Percentiles rank a stretch among this genome's conserved stretches.
Conservation (phyloP, 1,140 invertebrate species). For the Holotrichia oblita region DNA sequence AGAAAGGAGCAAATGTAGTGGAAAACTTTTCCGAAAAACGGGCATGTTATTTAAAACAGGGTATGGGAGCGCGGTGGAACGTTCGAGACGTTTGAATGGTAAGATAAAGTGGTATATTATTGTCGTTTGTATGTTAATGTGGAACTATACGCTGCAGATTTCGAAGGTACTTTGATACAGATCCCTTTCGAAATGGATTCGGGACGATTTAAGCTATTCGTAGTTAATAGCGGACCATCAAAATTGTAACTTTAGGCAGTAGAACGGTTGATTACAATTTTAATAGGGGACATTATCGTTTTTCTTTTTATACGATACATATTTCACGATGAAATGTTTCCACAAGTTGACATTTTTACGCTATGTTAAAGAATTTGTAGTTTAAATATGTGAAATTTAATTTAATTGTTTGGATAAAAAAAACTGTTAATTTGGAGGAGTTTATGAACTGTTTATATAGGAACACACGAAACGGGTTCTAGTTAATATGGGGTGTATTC, state of each 20-base stretch:
- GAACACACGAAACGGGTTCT: too few relatives aligned
- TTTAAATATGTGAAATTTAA: too few relatives aligned
- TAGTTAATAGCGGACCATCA: constrained; percentile 9
- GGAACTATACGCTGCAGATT: constrained; percentile 22
- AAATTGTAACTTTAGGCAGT: neutral
- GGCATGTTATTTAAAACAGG: constrained; percentile 24
- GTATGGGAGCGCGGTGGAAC: neutral
- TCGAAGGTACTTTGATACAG: constrained; percentile 29
- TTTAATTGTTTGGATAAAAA: too few relatives aligned
- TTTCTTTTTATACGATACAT: too few relatives aligned
- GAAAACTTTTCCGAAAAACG: constrained; percentile 26
- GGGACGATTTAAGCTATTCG: constrained; percentile 17
- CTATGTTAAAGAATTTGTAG: too few relatives aligned
- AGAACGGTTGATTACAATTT: constrained; percentile 1
- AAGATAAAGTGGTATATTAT: constrained; percentile 37
- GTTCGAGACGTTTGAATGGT: constrained; percentile 36
- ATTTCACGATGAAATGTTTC: too few relatives aligned
- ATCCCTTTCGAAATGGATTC: constrained; percentile 13
- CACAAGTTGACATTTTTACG: too few relatives aligned
- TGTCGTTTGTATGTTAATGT: constrained; percentile 32
- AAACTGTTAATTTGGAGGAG: too few relatives aligned
- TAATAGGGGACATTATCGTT: neutral
- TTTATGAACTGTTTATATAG: too few relatives aligned
- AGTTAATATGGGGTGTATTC: too few relatives aligned
- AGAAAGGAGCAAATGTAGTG: constrained; percentile 21